A percentile compares a stretch with the other conserved stretches of the same genome.
phyloP scores from a whole-genome alignment of 2,888 invertebrate genomes.

The Helicoverpa assulta region DNA sequence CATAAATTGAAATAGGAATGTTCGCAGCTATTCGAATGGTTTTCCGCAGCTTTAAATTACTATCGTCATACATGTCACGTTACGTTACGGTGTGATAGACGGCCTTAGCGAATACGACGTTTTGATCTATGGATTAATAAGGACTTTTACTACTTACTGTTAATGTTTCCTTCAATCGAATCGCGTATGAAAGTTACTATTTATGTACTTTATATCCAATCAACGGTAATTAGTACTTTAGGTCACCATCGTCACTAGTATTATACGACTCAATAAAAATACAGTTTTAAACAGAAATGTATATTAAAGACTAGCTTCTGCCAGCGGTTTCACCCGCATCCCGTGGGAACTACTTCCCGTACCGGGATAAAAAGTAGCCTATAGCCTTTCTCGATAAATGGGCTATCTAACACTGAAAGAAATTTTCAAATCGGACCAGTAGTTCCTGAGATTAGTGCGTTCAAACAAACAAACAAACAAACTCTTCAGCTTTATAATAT shows the following conservation, averaged over 20 bases:
- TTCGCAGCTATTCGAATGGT: conserved; percentile 52
- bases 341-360: no score
- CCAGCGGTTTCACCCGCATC: no score
- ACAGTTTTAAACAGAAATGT: neutral
- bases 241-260: neutral
- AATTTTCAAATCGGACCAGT: no score
- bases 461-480: no score
- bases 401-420: no score
- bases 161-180: conserved; percentile 18
- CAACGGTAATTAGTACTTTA: neutral
- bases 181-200: neutral
- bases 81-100: conserved; percentile 62
- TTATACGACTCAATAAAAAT: neutral
- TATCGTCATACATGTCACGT: conserved; percentile 44
- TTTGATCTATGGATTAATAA: conserved; percentile 14
- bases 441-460: no score
- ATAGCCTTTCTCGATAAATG: no score
- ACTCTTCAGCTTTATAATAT: no score
- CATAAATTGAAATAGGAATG: conserved; percentile 61
- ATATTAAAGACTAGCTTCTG: no score
- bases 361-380: no score
- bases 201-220: neutral
- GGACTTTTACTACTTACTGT: conserved; percentile 19
- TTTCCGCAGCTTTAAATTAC: conserved; percentile 59
- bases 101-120: conserved; percentile 5